These are phyloP conservation scores for Platycheirus rosarum DNA, from an alignment of 2,888 invertebrate species.

Conservation along the genomic window DNA sequence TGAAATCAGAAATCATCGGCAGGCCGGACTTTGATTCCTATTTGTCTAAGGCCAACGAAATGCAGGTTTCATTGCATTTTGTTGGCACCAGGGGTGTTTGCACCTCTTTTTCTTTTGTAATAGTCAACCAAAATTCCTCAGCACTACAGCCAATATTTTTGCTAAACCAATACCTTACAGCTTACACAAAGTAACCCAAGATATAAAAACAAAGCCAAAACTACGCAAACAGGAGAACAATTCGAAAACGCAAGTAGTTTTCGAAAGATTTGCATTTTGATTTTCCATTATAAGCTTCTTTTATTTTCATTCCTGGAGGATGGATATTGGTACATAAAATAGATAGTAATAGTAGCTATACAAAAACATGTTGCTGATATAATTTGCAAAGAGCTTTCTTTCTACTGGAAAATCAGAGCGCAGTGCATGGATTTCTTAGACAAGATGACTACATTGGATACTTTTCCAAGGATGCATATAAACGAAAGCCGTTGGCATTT, in stretches of 20 bases:
- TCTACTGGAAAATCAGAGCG: background rate
- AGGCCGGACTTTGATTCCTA: too few species aligned
- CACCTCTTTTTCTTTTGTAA: too few species aligned
- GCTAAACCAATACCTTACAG: background rate
- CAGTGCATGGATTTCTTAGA: background rate
- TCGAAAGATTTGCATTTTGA: slow-evolving; percentile 49
- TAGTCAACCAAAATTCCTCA: too few species aligned
- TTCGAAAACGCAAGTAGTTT: slow-evolving; percentile 28
- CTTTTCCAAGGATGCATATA: slow-evolving; percentile 13
- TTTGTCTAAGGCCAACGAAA: too few species aligned
- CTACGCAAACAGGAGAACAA: slow-evolving; percentile 10
- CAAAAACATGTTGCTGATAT: slow-evolving; percentile 36
- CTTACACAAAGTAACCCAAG: too few species aligned
- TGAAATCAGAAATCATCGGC: too few species aligned
- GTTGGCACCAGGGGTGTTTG: too few species aligned
- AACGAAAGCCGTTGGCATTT: slow-evolving; percentile 12
- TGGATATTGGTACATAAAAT: slow-evolving; percentile 41
- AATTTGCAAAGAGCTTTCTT: slow-evolving; percentile 7
- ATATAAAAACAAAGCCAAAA: background rate
- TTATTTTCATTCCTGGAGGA: slow-evolving; percentile 12
- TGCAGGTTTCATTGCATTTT: too few species aligned
- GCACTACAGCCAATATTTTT: too few species aligned
- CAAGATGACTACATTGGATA: slow-evolving; percentile 20
- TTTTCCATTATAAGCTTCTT: slow-evolving; percentile 23
- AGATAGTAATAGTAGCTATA: too few species aligned